Evolutionary conservation across 2,113 vertebrate species (phyloP), one percentile per base, ranked within the genome.

Genomic region (Beaufortia kweichowensis): DNA sequence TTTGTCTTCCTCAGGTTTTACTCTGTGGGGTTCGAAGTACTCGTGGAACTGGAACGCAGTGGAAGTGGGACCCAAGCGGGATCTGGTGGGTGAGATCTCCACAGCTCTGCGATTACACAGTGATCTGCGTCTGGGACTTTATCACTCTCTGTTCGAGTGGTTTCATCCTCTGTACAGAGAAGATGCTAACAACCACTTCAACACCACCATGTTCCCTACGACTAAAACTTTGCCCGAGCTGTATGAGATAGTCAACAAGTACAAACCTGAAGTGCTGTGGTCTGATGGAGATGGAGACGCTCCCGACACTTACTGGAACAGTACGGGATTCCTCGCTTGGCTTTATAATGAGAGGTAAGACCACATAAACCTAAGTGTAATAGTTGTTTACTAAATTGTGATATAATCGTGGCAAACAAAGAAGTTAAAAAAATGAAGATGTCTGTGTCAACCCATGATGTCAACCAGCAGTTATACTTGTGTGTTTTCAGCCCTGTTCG

Each of bases 31-130:
- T 0, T 99, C 97, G 0, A 89, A 93, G 68, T 89, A 89, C 84
- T 97, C 97, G 0, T 99, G 97, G 97, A 95, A 93, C 86, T 99
- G 97, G 97, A 99, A 99, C 53, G 90, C 96, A 0, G 89, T 95
- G 46, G 93, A 96, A 21, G 76, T 93, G 17, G 97, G 97, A 55
- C 96, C 97, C 0, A 92, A 92, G 64, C 87, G 92, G 57, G 96
- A 99, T 74, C 83, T 98, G 33, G 93, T 99, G 50, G 91, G 77
- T 31, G 96, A 96, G 50, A 82, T 99, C 6, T 92, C 90, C 62
- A 72, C 8, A 0, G 93, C 95, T 63, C 48, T 99, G 24, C 91
- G 92, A 21, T 88, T 80, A 0, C 70, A 87, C 69, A 93, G 91
- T 0, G 83, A 86, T 80, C 84, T 99, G 82, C 96, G 0, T 57